A percentile compares a stretch with the other conserved stretches of the same genome.
Conservation (phyloP, 2,888 invertebrate genomes). For the Machimus rusticus region DNA sequence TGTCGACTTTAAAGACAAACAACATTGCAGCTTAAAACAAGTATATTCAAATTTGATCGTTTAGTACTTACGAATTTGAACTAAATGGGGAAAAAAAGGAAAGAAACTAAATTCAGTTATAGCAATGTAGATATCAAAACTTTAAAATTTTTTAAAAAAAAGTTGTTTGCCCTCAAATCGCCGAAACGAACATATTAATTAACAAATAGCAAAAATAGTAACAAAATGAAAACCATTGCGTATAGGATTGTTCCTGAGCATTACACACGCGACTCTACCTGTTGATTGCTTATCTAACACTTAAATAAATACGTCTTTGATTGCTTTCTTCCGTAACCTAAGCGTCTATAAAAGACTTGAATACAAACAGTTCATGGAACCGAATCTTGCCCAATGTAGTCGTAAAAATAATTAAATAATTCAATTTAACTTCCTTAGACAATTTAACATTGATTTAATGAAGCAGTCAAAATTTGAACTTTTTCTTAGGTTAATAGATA, state of each 20-base stretch:
- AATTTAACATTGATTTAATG: slow-evolving; percentile 26
- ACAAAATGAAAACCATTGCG: slow-evolving; percentile 31
- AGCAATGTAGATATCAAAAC: neutral
- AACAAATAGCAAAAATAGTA: slow-evolving; percentile 4
- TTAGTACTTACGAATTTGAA: neutral
- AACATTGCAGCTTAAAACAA: neutral
- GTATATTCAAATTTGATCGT: neutral
- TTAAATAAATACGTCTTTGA: slow-evolving; percentile 33
- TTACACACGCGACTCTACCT: neutral
- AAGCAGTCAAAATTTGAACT: slow-evolving; percentile 35
- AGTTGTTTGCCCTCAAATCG: neutral
- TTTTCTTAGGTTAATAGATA: slow-evolving; percentile 54
- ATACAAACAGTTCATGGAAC: slow-evolving; percentile 40
- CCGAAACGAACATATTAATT: neutral
- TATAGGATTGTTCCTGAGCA: slow-evolving; percentile 15
- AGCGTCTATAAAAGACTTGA: neutral
- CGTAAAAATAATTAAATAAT: slow-evolving; percentile 29
- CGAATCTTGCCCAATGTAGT: slow-evolving; percentile 36
- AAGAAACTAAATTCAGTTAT: neutral
- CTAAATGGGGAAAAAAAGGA: neutral
- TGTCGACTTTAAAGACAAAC: neutral
- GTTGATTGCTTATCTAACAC: slow-evolving; percentile 30
- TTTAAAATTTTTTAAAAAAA: neutral
- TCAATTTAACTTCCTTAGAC: slow-evolving; percentile 28
- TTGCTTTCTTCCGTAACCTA: slow-evolving; percentile 11